A percentile compares a stretch with the other conserved stretches of the same genome.
phyloP scores from a whole-genome alignment of 2,888 invertebrate genomes.

The Rotaria socialis region DNA sequence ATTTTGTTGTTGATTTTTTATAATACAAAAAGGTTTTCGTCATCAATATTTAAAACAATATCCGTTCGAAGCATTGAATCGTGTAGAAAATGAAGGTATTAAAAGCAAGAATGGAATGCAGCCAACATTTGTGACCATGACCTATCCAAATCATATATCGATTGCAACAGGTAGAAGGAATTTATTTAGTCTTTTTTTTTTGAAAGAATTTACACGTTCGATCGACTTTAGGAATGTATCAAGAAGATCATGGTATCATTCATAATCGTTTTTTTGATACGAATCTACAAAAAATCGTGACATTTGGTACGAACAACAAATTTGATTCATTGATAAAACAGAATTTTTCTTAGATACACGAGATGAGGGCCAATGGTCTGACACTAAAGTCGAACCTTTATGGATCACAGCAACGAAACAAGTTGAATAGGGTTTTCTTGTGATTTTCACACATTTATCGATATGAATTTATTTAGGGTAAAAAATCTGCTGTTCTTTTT shows the following conservation, averaged over 20 bases:
- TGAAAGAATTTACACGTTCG: no score
- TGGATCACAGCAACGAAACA: slow-evolving; percentile 35
- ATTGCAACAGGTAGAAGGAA: neutral
- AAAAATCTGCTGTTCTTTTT: neutral
- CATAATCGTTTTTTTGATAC: slow-evolving; percentile 23
- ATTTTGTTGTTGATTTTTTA: no score
- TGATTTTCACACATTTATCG: neutral
- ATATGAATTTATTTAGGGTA: neutral
- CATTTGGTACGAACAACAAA: neutral
- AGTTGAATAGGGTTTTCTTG: neutral
- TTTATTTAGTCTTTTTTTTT: neutral
- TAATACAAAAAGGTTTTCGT: neutral
- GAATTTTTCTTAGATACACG: neutral
- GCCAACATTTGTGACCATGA: slow-evolving; percentile 9
- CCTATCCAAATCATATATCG: slow-evolving; percentile 2
- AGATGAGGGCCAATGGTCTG: neutral
- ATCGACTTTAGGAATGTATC: neutral
- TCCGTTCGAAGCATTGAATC: neutral
- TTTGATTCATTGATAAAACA: no score
- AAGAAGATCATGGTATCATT: slow-evolving; percentile 17
- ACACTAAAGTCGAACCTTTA: neutral
- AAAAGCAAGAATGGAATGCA: neutral
- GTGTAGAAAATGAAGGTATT: neutral
- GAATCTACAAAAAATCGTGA: neutral
- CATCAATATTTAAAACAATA: neutral